These are phyloP conservation scores for Papilio xuthus DNA, from an alignment of 1,140 invertebrate species.

Conservation along the genomic window DNA sequence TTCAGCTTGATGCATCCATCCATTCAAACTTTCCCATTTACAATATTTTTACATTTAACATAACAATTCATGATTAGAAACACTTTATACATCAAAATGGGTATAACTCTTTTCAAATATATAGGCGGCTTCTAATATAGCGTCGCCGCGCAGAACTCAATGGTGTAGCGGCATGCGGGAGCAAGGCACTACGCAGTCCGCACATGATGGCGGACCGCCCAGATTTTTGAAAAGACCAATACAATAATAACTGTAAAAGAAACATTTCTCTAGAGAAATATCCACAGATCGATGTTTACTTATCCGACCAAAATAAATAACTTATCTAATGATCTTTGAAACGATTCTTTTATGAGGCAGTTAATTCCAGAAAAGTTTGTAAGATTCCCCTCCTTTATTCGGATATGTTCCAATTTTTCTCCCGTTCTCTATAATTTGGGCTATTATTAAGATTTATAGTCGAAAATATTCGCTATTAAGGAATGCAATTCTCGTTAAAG, in stretches of 20 bases:
- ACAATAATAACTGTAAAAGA: conserved; percentile 2
- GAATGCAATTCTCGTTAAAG: not conserved
- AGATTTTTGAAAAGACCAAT: too few relatives aligned
- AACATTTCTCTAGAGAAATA: conserved; percentile 3
- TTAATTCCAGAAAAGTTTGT: conserved; percentile 29
- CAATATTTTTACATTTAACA: too few relatives aligned
- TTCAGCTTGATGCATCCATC: too few relatives aligned
- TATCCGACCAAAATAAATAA: conserved; percentile 32
- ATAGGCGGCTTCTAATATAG: too few relatives aligned
- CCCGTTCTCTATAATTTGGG: not conserved
- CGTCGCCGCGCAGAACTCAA: too few relatives aligned
- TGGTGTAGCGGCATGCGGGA: too few relatives aligned
- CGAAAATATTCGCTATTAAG: not conserved
- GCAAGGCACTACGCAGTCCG: too few relatives aligned
- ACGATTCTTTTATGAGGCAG: conserved; percentile 15
- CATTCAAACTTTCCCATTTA: not conserved
- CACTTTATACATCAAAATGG: not conserved
- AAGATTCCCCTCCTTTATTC: conserved; percentile 27
- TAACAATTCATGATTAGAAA: too few relatives aligned
- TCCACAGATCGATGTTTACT: conserved; percentile 17
- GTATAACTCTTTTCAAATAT: too few relatives aligned
- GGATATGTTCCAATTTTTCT: conserved; percentile 7
- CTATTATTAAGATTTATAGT: not conserved
- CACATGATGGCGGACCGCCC: too few relatives aligned
- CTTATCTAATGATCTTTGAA: conserved; percentile 26